Conservation (phyloP, 2,113 vertebrate genomes). For the Nyctereutes procyonoides region DNA sequence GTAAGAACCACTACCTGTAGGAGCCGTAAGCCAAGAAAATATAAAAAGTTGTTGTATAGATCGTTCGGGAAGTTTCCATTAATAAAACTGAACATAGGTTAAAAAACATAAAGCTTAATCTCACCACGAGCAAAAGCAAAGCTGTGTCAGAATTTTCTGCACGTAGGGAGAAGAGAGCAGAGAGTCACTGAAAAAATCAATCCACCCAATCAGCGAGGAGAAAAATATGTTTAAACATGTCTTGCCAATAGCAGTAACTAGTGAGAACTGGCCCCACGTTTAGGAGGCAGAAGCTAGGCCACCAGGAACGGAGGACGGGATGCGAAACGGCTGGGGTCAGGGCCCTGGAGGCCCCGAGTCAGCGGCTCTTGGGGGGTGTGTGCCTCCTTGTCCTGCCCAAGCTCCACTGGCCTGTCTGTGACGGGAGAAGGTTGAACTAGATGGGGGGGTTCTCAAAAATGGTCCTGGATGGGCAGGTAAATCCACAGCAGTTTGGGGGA, state of each 20-base stretch:
- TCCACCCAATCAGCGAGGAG: neutral
- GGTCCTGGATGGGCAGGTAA: neutral
- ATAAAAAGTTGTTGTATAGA: constrained; percentile 65
- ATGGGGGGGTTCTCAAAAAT: neutral
- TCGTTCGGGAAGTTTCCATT: constrained; percentile 71
- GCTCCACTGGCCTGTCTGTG: neutral
- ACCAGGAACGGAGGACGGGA: no score
- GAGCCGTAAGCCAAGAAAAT: constrained; percentile 70
- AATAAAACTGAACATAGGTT: constrained; percentile 76
- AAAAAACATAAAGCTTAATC: constrained; percentile 74
- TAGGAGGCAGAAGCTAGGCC: neutral
- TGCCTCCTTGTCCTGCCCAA: neutral
- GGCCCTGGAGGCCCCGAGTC: accelerated
- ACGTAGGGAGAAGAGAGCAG: constrained; percentile 2
- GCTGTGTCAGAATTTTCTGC: constrained; percentile 52
- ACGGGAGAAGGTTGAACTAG: neutral
- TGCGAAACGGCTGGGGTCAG: neutral
- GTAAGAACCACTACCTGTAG: constrained; percentile 60
- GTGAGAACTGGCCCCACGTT: neutral
- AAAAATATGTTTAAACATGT: neutral
- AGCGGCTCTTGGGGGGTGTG: neutral
- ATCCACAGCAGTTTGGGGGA: neutral
- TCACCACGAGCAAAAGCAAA: constrained; percentile 75
- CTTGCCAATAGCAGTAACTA: neutral
- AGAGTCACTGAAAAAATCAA: neutral